Conservation (phyloP, 2,797 vertebrate genomes). For the Sphenopsis melanotis region DNA sequence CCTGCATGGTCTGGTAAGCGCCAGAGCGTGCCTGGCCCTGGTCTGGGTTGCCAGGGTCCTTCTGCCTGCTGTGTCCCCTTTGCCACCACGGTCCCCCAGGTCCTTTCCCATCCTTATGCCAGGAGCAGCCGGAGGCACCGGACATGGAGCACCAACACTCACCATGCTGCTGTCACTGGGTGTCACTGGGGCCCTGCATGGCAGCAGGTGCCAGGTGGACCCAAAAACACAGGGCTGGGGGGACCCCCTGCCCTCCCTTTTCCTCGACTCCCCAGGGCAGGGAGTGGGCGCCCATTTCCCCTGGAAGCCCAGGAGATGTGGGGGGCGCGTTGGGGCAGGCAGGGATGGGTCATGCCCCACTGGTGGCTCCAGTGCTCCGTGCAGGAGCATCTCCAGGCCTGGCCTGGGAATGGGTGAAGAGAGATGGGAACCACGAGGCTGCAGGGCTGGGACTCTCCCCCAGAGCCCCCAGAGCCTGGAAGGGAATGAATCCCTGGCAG, state of each 20-base stretch:
- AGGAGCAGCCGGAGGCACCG: accelerated
- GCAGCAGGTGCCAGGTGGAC: not conserved
- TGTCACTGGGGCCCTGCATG: not conserved
- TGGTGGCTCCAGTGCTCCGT: accelerated
- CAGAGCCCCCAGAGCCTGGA: not conserved
- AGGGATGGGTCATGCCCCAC: accelerated
- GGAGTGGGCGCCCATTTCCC: not conserved
- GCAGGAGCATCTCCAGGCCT: accelerated
- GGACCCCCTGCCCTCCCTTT: accelerated
- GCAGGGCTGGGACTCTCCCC: not conserved
- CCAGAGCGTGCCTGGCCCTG: accelerated
- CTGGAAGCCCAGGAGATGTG: accelerated
- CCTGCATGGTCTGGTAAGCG: accelerated
- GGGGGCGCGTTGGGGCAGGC: accelerated
- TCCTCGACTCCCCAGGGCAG: accelerated
- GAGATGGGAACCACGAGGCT: not conserved
- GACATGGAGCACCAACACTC: accelerated
- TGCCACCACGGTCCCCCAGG: accelerated
- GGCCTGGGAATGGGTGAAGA: accelerated
- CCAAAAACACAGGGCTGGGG: not conserved
- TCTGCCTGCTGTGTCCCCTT: accelerated
- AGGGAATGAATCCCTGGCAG: not conserved
- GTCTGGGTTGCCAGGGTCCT: not conserved
- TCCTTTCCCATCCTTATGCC: not conserved
- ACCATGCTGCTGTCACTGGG: accelerated